A percentile compares a stretch with the other conserved stretches of the same genome.
These are phyloP conservation scores for Sorex araneus DNA, from an alignment of 2,113 vertebrate genomes.

Conservation along the genomic window DNA sequence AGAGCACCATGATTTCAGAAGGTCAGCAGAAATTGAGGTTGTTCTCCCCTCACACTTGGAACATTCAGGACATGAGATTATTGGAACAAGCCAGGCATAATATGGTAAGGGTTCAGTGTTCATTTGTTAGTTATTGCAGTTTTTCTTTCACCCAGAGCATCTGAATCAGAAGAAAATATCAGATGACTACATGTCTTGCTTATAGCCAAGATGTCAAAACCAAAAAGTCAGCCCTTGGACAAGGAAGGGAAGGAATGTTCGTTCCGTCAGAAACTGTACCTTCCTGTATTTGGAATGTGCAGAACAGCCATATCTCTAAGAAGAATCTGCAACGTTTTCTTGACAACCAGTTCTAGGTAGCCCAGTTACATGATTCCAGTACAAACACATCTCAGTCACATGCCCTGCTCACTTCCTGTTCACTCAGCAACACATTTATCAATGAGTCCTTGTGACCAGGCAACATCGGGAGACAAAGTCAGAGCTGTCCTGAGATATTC, in stretches of 20 bases:
- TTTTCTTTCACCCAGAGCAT: conserved; percentile 62
- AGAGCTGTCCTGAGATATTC: background rate
- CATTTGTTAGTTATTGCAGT: conserved; percentile 42
- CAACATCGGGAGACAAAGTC: background rate
- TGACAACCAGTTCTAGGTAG: background rate
- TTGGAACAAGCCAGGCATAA: conserved; percentile 56
- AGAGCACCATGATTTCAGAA: background rate
- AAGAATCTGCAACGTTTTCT: background rate
- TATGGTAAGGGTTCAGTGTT: conserved; percentile 33
- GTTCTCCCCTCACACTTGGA: conserved; percentile 56
- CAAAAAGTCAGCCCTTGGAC: conserved; percentile 41
- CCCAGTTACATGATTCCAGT: background rate
- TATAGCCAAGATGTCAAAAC: conserved; percentile 64
- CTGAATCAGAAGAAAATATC: conserved; percentile 66
- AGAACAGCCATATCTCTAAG: conserved; percentile 1
- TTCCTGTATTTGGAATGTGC: conserved; percentile 61
- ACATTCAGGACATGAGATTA: conserved; percentile 50
- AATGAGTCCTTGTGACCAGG: background rate
- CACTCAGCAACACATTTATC: background rate
- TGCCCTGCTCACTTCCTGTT: background rate
- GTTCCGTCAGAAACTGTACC: conserved; percentile 42
- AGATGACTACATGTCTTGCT: conserved; percentile 40
- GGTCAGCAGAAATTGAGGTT: conserved; percentile 63
- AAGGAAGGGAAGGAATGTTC: conserved; percentile 5
- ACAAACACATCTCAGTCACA: conserved; percentile 17